Percentiles rank a stretch among this genome's conserved stretches.
Evolutionary conservation across 2,113 vertebrate genomes (phyloP).

Genomic region (Setophaga petechia): DNA sequence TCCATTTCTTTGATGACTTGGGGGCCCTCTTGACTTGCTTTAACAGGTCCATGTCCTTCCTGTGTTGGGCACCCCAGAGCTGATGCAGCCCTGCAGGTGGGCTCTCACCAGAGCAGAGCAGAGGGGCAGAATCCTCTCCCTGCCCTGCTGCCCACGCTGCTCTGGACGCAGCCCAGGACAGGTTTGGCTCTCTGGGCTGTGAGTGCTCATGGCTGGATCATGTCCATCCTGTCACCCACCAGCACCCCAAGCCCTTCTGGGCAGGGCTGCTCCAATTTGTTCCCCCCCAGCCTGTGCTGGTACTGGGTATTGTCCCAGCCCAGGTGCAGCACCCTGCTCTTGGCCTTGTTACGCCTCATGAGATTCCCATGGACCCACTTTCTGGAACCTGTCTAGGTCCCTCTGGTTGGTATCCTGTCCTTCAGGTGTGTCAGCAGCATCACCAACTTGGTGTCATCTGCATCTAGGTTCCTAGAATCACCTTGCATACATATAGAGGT

Average conservation of each 20-base stretch:
- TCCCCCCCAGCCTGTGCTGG: not conserved
- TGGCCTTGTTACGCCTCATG: not conserved
- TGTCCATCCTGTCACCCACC: not conserved
- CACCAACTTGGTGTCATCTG: not conserved
- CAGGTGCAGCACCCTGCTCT: not conserved
- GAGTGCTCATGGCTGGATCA: not conserved
- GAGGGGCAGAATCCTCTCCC: not conserved
- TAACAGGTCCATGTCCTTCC: not conserved
- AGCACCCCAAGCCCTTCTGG: fast-evolving
- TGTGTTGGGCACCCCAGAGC: not conserved
- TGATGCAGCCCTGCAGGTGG: not conserved
- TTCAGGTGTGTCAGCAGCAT: not conserved
- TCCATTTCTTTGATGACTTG: not conserved
- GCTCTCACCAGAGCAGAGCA: not conserved
- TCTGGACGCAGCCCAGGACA: not conserved
- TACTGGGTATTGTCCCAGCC: fast-evolving
- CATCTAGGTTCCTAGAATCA: not conserved
- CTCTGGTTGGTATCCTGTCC: not conserved
- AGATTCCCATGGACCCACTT: not conserved
- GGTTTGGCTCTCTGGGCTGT: not conserved
- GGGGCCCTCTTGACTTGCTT: fast-evolving
- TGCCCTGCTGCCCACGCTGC: fast-evolving
- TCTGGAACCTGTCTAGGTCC: not conserved
- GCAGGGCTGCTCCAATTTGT: not conserved
- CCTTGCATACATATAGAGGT: not conserved